Evolutionary conservation across 2,113 vertebrate species (phyloP).

Genomic region (Oreamnos americanus): DNA sequence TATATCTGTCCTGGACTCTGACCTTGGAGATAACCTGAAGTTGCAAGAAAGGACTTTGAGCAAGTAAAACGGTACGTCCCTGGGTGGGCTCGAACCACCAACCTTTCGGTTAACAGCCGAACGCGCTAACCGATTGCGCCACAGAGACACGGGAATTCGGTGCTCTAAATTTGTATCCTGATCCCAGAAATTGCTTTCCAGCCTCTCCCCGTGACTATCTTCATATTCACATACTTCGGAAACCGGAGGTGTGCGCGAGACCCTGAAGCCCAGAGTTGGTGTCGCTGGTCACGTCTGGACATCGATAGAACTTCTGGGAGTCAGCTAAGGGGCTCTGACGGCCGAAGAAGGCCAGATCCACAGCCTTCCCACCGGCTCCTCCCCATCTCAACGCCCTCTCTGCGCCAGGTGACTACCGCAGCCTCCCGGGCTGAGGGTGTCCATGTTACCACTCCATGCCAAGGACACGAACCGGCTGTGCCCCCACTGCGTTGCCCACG

Average conservation of each 20-base stretch:
- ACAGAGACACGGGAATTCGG: rapidly evolving
- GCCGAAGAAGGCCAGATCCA: background rate
- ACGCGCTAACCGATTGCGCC: slow-evolving; percentile 52
- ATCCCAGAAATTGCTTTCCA: background rate
- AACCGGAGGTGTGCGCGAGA: background rate
- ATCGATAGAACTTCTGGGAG: background rate
- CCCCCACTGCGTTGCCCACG: background rate
- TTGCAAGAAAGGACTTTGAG: background rate
- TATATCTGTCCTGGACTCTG: background rate
- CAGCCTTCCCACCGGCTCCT: background rate
- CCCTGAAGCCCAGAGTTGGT: background rate
- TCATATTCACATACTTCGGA: background rate
- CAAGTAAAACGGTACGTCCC: rapidly evolving
- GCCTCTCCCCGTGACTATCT: rapidly evolving
- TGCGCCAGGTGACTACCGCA: background rate
- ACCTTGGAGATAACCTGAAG: background rate
- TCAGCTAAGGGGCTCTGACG: background rate
- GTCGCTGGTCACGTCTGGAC: background rate
- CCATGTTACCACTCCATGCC: background rate
- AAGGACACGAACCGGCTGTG: background rate
- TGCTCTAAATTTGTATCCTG: rapidly evolving
- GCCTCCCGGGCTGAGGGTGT: background rate
- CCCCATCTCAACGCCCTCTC: no score
- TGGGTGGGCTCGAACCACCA: slow-evolving; percentile 56
- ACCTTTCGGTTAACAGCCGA: slow-evolving; percentile 58